A percentile compares a stretch with the other conserved stretches of the same genome.
phyloP scores from a whole-genome alignment of 2,113 vertebrate genomes.

The Plectropomus leopardus region DNA sequence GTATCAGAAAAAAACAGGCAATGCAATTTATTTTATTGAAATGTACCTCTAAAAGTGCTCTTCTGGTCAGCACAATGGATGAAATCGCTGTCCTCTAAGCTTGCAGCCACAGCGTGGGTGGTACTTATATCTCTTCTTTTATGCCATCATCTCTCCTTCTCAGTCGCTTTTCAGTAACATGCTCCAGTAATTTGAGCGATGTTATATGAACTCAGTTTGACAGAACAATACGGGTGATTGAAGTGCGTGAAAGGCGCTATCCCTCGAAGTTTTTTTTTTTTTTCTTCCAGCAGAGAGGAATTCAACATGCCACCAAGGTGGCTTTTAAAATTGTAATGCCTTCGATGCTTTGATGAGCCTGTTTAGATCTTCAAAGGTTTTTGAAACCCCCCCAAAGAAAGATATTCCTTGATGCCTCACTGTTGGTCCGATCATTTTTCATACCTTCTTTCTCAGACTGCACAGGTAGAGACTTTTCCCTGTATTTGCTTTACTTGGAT shows the following conservation, averaged over 20 bases:
- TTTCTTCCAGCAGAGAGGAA: conserved; percentile 27
- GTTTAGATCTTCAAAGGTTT: conserved; percentile 51
- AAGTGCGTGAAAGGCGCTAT: conserved; percentile 37
- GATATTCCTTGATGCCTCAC: background rate
- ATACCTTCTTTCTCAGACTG: background rate
- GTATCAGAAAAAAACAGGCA: background rate
- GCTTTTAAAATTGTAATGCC: conserved; percentile 55
- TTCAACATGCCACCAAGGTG: conserved; percentile 35
- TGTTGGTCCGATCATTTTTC: background rate
- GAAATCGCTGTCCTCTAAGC: conserved; percentile 20
- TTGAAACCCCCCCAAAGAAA: conserved; percentile 21
- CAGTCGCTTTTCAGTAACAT: conserved; percentile 31
- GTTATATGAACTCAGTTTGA: conserved; percentile 53
- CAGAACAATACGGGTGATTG: conserved; percentile 61
- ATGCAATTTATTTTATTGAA: background rate
- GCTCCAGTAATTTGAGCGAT: conserved; percentile 54
- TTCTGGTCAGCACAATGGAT: conserved; percentile 4
- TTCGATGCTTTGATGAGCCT: conserved; percentile 41
- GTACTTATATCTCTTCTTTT: conserved; percentile 10
- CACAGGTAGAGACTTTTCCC: background rate
- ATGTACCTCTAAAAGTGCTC: background rate
- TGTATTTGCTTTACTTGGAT: background rate
- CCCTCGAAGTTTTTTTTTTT: conserved; percentile 15
- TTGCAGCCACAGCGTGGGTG: background rate
- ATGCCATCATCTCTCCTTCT: conserved; percentile 20